Evolutionary conservation across 2,797 vertebrate genomes (phyloP), one percentile per base, ranked within the genome.

Genomic region (Melanogrammus aeglefinus): DNA sequence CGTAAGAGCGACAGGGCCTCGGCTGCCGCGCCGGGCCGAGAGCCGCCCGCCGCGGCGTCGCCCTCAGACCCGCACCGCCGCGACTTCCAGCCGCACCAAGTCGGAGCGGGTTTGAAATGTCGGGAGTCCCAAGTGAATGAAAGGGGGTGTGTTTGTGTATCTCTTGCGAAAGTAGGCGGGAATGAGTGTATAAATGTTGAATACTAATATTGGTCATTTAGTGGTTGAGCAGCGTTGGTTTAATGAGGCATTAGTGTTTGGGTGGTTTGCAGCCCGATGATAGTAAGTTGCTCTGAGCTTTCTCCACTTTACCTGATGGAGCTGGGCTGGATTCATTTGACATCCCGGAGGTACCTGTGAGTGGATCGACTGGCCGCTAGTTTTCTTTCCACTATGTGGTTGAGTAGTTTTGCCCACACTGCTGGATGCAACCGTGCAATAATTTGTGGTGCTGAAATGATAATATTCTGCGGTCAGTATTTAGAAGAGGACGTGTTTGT

Each of bases 111-210:
- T 71, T 76, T 77, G 69, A 83, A 69, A 72, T 63, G 81, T 63
- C 78, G 73, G 83, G 82, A 81, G 84, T 79, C 74, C 75, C 73
- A 81, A 86, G 81, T 84, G 85, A 87, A 89, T 81, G 72, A 75
- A 89, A 92, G 91, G 93, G 93, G 93, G 94, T 94, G 94, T 94
- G 93, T 94, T 93, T 93, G 89, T 92, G 90, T 88, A 79, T 91
- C 85, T 91, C 35, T 86, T 91, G 89, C 81, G 86, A 92, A 92
- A 93, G 92, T 86, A 94, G 94, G 94, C 93, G 94, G 94, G 94
- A 94, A 90, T 85, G 81, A 74, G 79, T 85, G 81, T 83, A 83
- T 87, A 72, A 82, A 70, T 71, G 78, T 9, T 79, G 35, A 36
- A 36, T 36, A 36, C 35, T 36, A 36, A 69, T 70, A 35, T 57